phyloP scores from a whole-genome alignment of 35 echinoderm and acorn worm species.

The Acanthaster planci region DNA sequence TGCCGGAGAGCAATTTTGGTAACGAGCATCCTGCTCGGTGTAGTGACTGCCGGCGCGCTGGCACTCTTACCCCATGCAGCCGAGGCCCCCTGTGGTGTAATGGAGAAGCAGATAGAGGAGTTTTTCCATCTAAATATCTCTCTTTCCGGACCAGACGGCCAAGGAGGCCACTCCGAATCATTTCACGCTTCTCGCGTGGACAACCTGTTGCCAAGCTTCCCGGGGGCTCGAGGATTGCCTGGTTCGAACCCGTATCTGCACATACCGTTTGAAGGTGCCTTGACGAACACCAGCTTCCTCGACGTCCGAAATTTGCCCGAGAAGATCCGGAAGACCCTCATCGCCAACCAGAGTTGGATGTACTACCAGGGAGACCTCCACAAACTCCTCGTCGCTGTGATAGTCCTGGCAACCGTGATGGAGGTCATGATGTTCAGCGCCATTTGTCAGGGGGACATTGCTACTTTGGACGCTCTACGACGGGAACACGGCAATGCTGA shows the following conservation, averaged over 20 bases:
- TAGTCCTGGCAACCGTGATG: background rate
- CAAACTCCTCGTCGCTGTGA: background rate
- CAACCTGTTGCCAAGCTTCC: too few relatives aligned
- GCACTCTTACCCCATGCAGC: background rate
- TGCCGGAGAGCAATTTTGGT: too few relatives aligned
- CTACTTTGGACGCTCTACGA: background rate
- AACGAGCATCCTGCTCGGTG: background rate
- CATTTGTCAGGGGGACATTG: background rate
- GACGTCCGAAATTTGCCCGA: background rate
- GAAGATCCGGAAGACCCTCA: background rate
- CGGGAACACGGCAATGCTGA: background rate
- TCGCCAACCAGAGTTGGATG: background rate
- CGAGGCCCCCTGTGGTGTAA: background rate
- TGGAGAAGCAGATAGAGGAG: background rate
- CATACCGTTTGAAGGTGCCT: too few relatives aligned
- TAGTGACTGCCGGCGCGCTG: background rate
- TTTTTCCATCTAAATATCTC: conserved; percentile 10
- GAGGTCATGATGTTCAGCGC: background rate
- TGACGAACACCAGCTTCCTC: too few relatives aligned
- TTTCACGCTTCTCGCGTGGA: too few relatives aligned
- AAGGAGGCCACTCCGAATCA: too few relatives aligned
- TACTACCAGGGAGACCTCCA: background rate
- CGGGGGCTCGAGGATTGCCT: too few relatives aligned
- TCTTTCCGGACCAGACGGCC: background rate
- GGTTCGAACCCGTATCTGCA: too few relatives aligned